A percentile compares a stretch with the other conserved stretches of the same genome.
Evolutionary conservation across 2,888 invertebrate species (phyloP).

Genomic region (Catocala sponsa): DNA sequence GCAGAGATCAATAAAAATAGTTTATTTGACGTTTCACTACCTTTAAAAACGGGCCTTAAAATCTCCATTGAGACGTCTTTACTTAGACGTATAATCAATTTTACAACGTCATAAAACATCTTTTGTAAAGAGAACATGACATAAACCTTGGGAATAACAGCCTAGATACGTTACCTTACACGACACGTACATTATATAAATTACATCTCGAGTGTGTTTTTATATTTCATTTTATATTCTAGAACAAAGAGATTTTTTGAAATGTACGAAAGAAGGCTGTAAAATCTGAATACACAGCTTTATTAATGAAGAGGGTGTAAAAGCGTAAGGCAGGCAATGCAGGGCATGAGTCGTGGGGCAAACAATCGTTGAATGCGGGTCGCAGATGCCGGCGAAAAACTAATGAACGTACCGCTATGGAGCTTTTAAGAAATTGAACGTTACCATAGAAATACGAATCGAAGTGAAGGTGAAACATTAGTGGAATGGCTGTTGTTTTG

Average conservation of each 20-base stretch:
- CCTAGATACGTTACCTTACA: neutral
- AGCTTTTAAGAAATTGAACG: conserved; percentile 81
- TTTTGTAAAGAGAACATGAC: neutral
- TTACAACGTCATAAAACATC: too few relatives aligned
- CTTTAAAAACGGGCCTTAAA: too few relatives aligned
- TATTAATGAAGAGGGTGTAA: conserved; percentile 64
- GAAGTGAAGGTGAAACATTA: conserved; percentile 26
- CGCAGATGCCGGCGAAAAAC: conserved; percentile 71
- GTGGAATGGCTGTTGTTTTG: conserved; percentile 22
- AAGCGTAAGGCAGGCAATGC: conserved; percentile 50
- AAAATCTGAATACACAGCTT: conserved; percentile 58
- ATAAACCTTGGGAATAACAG: conserved; percentile 1
- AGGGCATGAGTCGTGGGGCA: conserved; percentile 60
- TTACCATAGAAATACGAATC: conserved; percentile 55
- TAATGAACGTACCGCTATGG: conserved; percentile 73
- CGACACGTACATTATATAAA: conserved; percentile 11
- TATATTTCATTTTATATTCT: conserved; percentile 5
- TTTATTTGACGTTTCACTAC: too few relatives aligned
- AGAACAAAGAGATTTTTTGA: conserved; percentile 26
- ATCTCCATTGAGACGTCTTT: too few relatives aligned
- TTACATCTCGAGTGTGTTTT: neutral
- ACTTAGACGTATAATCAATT: neutral
- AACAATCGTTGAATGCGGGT: conserved; percentile 78
- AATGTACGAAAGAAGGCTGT: conserved; percentile 42
- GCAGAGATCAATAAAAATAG: too few relatives aligned